A percentile compares a stretch with the other conserved stretches of the same genome.
Evolutionary conservation across 2,888 invertebrate species (phyloP).

Genomic region (Watsonalla binaria): DNA sequence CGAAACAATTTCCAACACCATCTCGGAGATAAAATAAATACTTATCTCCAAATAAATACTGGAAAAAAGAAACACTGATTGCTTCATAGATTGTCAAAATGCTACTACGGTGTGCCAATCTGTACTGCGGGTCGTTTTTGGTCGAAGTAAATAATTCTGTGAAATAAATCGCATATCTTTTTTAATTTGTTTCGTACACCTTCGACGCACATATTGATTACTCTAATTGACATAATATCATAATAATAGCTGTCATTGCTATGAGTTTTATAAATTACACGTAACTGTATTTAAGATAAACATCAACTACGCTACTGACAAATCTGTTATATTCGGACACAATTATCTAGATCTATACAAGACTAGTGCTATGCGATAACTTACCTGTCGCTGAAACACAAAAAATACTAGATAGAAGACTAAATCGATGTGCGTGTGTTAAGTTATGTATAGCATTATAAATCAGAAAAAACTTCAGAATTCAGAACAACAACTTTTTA

Average conservation of each 20-base stretch:
- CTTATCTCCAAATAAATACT: constrained; percentile 60
- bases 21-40: constrained; percentile 63
- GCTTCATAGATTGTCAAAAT: constrained; percentile 72
- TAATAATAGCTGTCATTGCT: too few species aligned
- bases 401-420: neutral
- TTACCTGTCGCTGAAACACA: neutral
- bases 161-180: constrained; percentile 59
- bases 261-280: constrained; percentile 2
- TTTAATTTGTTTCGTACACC: constrained; percentile 38
- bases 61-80: constrained; percentile 62
- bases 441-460: too few species aligned
- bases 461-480: too few species aligned
- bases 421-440: too few species aligned
- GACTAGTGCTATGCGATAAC: neutral
- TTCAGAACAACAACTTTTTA: too few species aligned
- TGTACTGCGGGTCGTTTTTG: constrained; percentile 46
- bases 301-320: neutral
- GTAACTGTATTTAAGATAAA: constrained; percentile 5
- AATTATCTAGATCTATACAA: neutral
- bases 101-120: constrained; percentile 49
- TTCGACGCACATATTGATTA: constrained; percentile 34
- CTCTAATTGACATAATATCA: constrained; percentile 45
- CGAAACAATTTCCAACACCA: constrained; percentile 64
- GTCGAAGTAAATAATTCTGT: constrained; percentile 54
- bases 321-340: neutral